phyloP scores from a whole-genome alignment of 2,888 invertebrate genomes.

The Cerastis leucographa region DNA sequence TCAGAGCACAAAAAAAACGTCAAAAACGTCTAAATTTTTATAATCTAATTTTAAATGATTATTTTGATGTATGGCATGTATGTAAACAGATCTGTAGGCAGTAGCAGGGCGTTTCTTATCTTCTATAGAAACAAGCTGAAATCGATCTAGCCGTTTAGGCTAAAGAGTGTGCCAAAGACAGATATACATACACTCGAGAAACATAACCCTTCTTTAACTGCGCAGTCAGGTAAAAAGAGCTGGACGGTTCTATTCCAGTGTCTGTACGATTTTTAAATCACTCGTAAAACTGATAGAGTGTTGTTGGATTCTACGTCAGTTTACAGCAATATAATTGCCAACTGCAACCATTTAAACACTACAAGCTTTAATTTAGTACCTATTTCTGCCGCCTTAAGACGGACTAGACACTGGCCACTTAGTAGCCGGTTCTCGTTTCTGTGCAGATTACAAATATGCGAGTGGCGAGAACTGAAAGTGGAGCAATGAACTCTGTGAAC shows the following conservation, averaged over 20 bases:
- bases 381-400: neutral
- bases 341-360: neutral
- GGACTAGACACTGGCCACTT: slow-evolving; percentile 9
- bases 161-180: too few relatives aligned
- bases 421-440: slow-evolving; percentile 11
- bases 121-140: neutral
- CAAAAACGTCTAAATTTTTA: neutral
- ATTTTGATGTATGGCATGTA: neutral
- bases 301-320: neutral
- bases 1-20: neutral
- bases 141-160: too few relatives aligned
- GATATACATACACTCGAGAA: too few relatives aligned
- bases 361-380: neutral
- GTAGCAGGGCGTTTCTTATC: neutral
- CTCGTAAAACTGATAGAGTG: neutral
- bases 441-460: slow-evolving; percentile 50
- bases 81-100: neutral
- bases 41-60: too few relatives aligned
- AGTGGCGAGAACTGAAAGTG: slow-evolving; percentile 47
- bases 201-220: too few relatives aligned
- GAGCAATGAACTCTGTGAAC: slow-evolving; percentile 52
- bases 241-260: neutral
- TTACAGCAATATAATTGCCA: neutral
- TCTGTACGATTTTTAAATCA: neutral
- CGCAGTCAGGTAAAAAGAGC: neutral